Base-by-base conservation (phyloP, 2,797 vertebrate species). In the Sebastes matsubarae region DNA sequence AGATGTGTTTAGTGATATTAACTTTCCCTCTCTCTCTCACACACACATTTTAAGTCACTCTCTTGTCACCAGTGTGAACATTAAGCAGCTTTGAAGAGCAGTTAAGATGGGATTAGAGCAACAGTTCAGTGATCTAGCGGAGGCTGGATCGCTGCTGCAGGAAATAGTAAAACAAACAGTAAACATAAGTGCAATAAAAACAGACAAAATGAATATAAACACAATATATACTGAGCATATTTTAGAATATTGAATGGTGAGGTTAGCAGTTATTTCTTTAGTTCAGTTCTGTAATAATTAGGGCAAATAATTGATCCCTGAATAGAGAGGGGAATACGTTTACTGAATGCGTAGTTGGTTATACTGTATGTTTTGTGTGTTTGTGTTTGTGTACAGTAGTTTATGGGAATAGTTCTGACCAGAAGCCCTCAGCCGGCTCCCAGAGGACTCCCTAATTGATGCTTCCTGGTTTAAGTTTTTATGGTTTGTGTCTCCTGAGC, bases 341-440 rank as follows among this genome's bases (percentile, higher is more conserved):
- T 13, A 22, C 4, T 78, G 64, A 68, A n/a, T 52, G 13, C 29
- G 13, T 60, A 4, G 5, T 24, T 83, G 24, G n/a, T 73, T 75
- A 65, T 63, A 24, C 60, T 67, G n/a, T 75, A 42, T 72, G 46
- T 70, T 50, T 50, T 18, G 38, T 61, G 32, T 66, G 24, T 55
- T 68, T 80, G 66, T 69, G 27, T 76, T 72, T 82, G 30, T 83
- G 57, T 55, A 11, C 42, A 50, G 50, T 83, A 60, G 57, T 83
- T 87, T 75, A 83, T 93, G 91, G 90, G 91, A 91, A 89, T 85
- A 24, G 6, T 38, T 71, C 57, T 84, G 87, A 90, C 86, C 86
- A 89, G 69, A 82, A 81, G 85, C 79, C 85, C 85, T 75, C 73
- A 52, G 77, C 10, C 2, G 14, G n/a, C 1, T 87, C 92, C 91